Base-by-base conservation (phyloP, 2,888 invertebrate genomes). In the Netelia melanura region DNA sequence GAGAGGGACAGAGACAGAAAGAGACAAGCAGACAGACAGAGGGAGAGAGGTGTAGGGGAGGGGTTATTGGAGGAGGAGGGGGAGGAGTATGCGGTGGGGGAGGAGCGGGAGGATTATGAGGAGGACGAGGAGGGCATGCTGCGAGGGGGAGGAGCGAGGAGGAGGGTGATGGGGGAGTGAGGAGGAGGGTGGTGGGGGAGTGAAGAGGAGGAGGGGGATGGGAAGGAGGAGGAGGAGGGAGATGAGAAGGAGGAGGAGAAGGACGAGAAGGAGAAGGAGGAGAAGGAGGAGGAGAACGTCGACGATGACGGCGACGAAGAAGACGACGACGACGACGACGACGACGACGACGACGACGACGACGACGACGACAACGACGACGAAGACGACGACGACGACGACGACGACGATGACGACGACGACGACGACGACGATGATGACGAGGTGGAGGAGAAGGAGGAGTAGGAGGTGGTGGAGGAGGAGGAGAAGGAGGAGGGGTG, bases 1-100 rank as follows among this genome's bases (percentile, higher is more conserved):
- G 68, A 10, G 68, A 48, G 48, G n/a, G 68, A 70, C n/a, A 52
- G 72, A 64, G 64, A 64, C 30, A 52, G 61, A 67, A 83, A 76
- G 44, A 64, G 25, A 56, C 17, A 17, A 0, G 17, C 17, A 17
- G 17, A 17, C 17, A 17, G 17, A 17, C 17, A 17, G 21, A 23
- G 8, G 1, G 38, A 21, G n/a, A 6, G 11, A 21, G 44, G 58
- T 3, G n/a, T 5, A 17, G 58, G n/a, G 10, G 52, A n/a, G n/a
- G 56, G 23, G 56, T 17, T 21, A 23, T 5, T 17, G 56, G 9
- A 56, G n/a, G 74, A 30, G 48, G 74, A 74, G 48, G 14, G 70
- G 30, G 64, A 62, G 44, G 56, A 3, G 56, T 21, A 21, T 21
- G 21, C 21, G 21, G 21, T 1, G 21, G 21, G 21, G 21, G 21